Conservation (phyloP, 2,113 vertebrate species). For the Pipra filicauda region DNA sequence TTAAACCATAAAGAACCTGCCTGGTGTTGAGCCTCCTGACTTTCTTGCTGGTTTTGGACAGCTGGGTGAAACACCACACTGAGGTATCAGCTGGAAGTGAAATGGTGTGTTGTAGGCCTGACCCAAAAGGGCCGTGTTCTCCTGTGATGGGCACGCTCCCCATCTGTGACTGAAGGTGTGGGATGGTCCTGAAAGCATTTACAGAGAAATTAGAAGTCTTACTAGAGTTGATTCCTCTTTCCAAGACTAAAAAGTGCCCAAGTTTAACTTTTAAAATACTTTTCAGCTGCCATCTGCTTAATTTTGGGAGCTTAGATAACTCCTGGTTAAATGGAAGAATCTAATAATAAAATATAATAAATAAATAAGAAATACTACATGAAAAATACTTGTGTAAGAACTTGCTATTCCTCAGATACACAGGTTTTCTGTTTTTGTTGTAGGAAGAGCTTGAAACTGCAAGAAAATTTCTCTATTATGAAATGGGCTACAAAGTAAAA, state of each 20-base stretch:
- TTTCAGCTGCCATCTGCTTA: neutral
- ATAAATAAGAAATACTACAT: neutral
- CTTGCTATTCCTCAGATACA: neutral
- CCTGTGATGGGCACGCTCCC: neutral
- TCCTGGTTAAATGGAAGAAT: slow-evolving; percentile 9
- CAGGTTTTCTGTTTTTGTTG: neutral
- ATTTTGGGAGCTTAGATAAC: neutral
- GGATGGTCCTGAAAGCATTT: neutral
- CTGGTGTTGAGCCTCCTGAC: neutral
- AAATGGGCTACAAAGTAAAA: slow-evolving; percentile 97
- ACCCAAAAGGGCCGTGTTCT: neutral
- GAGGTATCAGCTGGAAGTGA: neutral
- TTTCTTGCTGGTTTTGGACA: neutral
- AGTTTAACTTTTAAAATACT: neutral
- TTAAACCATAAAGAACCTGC: neutral
- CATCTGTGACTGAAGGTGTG: neutral
- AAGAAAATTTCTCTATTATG: slow-evolving; percentile 87
- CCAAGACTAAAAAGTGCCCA: neutral
- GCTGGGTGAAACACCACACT: neutral
- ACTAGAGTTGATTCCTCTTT: neutral
- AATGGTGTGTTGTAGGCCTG: neutral
- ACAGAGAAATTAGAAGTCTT: neutral
- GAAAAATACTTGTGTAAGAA: neutral
- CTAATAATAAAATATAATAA: neutral
- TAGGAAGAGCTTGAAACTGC: slow-evolving; percentile 89